A percentile compares a stretch with the other conserved stretches of the same genome.
These are phyloP conservation scores for Hypolimnas misippus DNA, from an alignment of 2,888 invertebrate genomes.

Conservation along the genomic window DNA sequence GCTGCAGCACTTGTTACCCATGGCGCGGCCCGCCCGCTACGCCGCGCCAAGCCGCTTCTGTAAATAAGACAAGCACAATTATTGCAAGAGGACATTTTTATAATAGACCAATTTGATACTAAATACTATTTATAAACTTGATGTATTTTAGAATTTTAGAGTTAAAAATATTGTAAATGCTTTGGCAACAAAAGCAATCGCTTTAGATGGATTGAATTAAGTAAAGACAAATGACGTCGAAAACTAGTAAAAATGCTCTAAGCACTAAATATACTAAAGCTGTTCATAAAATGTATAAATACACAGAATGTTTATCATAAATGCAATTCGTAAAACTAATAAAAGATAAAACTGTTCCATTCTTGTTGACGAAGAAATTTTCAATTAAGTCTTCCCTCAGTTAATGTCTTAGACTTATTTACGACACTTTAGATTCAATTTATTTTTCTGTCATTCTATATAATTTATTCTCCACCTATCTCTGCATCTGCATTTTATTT, in stretches of 20 bases:
- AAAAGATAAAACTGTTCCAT: not conserved
- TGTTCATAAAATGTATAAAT: not conserved
- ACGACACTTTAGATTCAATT: too few relatives aligned
- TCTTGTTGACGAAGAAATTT: not conserved
- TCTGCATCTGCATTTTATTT: not conserved
- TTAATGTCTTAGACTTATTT: too few relatives aligned
- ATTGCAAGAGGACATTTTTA: conserved; percentile 10
- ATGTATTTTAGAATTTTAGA: too few relatives aligned
- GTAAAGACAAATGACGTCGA: too few relatives aligned
- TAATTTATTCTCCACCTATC: not conserved
- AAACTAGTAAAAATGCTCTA: too few relatives aligned
- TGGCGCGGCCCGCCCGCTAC: conserved; percentile 84
- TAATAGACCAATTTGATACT: not conserved
- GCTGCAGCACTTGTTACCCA: conserved; percentile 95
- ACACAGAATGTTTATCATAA: not conserved
- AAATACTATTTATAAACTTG: not conserved
- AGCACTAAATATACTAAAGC: too few relatives aligned
- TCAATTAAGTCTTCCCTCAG: not conserved
- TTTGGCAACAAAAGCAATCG: too few relatives aligned
- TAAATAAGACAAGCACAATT: conserved; percentile 47
- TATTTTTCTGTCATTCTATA: too few relatives aligned
- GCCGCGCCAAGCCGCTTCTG: conserved; percentile 81
- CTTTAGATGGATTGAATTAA: too few relatives aligned
- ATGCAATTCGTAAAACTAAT: not conserved
- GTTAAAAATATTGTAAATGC: too few relatives aligned